A percentile compares a stretch with the other conserved stretches of the same genome.
These are phyloP conservation scores for Phyllopteryx taeniolatus DNA, from an alignment of 2,113 vertebrate species.

Conservation along the genomic window DNA sequence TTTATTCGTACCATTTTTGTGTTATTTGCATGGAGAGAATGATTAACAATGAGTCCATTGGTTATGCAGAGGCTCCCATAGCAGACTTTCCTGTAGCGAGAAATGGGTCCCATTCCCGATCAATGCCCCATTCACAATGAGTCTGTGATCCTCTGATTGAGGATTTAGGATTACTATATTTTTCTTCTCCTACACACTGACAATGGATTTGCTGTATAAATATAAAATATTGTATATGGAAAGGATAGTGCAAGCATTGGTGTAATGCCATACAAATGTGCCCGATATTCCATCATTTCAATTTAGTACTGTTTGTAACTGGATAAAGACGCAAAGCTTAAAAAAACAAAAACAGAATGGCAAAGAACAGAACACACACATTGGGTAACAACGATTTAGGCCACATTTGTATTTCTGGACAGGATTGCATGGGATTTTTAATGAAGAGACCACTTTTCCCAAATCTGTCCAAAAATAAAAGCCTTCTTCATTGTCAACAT, in stretches of 20 bases:
- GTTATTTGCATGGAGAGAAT: background rate
- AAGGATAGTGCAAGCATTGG: background rate
- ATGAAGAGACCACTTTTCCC: too few species aligned
- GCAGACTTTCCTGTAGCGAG: constrained; percentile 9
- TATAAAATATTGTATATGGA: background rate
- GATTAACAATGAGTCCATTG: background rate
- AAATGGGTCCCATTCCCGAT: too few species aligned
- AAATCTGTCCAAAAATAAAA: too few species aligned
- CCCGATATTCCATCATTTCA: background rate
- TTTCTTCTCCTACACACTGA: constrained; percentile 50
- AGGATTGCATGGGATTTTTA: too few species aligned
- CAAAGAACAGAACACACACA: background rate
- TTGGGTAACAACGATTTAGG: background rate
- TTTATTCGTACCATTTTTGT: background rate
- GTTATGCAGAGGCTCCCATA: background rate
- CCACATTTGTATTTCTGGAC: too few species aligned
- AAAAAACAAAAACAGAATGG: background rate
- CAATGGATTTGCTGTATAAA: constrained; percentile 17
- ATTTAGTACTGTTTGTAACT: constrained; percentile 21
- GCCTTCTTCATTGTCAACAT: background rate
- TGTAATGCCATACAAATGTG: background rate
- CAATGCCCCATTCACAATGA: too few species aligned
- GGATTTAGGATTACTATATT: constrained; percentile 49
- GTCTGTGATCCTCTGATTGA: constrained; percentile 13
- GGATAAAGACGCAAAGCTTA: background rate